A percentile compares a stretch with the other conserved stretches of the same genome.
Conservation (phyloP, 2,888 invertebrate genomes). For the Achlya flavicornis region DNA sequence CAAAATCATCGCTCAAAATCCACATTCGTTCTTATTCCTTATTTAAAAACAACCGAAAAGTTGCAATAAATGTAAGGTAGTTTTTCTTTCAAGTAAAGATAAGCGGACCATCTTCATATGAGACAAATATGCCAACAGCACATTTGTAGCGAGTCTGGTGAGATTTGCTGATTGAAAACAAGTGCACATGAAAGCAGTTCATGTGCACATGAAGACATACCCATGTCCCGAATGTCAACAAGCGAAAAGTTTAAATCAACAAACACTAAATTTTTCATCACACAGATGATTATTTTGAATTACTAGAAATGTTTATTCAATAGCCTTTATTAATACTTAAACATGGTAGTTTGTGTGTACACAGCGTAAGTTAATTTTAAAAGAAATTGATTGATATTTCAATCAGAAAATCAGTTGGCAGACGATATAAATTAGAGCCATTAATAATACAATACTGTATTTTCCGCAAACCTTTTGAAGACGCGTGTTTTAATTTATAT, state of each 20-base stretch:
- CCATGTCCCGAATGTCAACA: not conserved
- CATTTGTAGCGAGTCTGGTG: conserved; percentile 19
- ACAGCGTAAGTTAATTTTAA: no score
- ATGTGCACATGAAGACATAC: not conserved
- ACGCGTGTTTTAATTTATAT: not conserved
- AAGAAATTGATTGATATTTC: no score
- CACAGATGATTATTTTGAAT: not conserved
- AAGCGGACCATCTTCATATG: conserved; percentile 18
- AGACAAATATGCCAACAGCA: conserved; percentile 19
- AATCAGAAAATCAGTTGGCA: no score
- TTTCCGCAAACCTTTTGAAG: no score
- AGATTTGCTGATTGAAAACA: conserved; percentile 20
- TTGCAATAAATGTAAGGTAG: not conserved
- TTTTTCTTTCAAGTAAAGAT: conserved; percentile 16
- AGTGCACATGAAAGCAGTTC: conserved; percentile 5
- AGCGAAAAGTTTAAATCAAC: not conserved
- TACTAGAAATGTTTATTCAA: no score
- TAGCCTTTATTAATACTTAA: no score
- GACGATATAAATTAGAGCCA: no score
- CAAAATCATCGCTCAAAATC: not conserved
- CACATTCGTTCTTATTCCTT: not conserved
- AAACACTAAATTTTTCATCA: not conserved
- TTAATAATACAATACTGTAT: no score
- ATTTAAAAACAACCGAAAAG: not conserved
- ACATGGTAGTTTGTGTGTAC: no score